phyloP scores from a whole-genome alignment of 37 sponge, comb jelly and placozoan species.

The Haliclona indistincta region DNA sequence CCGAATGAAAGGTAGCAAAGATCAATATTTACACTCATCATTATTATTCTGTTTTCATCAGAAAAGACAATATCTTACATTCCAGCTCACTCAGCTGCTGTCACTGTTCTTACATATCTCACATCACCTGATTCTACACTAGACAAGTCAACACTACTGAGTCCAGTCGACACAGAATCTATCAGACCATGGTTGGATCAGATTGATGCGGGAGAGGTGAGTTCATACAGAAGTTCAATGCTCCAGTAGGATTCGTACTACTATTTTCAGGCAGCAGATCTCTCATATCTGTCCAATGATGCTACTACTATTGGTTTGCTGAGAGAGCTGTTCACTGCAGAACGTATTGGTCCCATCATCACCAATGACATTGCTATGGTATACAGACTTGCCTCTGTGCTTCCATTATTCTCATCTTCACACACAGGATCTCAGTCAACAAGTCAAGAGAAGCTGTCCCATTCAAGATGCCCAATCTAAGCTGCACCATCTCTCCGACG shows the following conservation, averaged over 20 bases:
- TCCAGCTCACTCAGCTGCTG: conserved; percentile 24
- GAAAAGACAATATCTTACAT: background rate
- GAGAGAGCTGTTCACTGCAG: conserved; percentile 18
- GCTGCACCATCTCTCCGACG: background rate
- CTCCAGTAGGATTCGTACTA: background rate
- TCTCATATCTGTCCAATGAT: conserved; percentile 28
- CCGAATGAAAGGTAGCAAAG: conserved; percentile 4
- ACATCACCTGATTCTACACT: background rate
- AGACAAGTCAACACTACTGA: conserved; percentile 6
- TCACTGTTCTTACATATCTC: conserved; percentile 26
- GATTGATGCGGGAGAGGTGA: conserved; percentile 55
- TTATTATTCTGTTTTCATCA: background rate
- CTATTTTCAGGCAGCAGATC: conserved; percentile 40
- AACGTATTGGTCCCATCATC: conserved; percentile 33
- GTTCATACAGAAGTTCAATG: conserved; percentile 16
- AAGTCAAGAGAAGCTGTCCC: background rate
- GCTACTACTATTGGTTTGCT: conserved; percentile 38
- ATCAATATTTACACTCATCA: background rate
- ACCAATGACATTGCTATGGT: conserved; percentile 36
- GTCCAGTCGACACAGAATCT: background rate
- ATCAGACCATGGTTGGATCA: conserved; percentile 21
- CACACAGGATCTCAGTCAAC: background rate
- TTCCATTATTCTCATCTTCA: background rate
- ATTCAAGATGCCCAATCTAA: background rate
- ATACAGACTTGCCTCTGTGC: background rate